These are phyloP conservation scores for Morelia viridis DNA, from an alignment of 2,797 vertebrate genomes.

Conservation along the genomic window DNA sequence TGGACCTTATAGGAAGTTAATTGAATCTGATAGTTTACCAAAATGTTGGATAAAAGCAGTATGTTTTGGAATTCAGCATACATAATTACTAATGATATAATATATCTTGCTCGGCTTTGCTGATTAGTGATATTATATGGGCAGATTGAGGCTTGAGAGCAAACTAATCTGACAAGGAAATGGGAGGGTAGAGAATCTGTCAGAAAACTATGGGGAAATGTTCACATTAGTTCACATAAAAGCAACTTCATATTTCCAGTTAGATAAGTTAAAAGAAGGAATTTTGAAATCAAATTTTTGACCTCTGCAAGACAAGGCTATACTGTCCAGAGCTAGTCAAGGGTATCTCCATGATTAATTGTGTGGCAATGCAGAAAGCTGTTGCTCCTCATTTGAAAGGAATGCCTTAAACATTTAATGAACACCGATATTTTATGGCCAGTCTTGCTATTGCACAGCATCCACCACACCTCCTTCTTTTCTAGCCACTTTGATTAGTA, in stretches of 20 bases:
- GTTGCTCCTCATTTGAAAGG: slow-evolving; percentile 37
- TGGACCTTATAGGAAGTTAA: background rate
- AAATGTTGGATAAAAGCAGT: background rate
- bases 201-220: slow-evolving; percentile 33
- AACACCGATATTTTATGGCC: background rate
- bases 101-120: background rate
- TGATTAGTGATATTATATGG: background rate
- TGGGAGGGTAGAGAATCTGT: background rate
- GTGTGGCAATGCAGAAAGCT: slow-evolving; percentile 46
- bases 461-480: background rate
- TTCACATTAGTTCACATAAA: slow-evolving; percentile 20
- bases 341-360: slow-evolving; percentile 53
- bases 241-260: slow-evolving; percentile 49
- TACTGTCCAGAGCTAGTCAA: slow-evolving; percentile 56
- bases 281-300: slow-evolving; percentile 52
- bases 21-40: background rate
- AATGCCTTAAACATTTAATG: slow-evolving; percentile 22
- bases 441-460: background rate
- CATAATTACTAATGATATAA: background rate
- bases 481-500: background rate
- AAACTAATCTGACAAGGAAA: background rate
- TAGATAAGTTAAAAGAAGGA: slow-evolving; percentile 47
- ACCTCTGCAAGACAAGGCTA: slow-evolving; percentile 25
- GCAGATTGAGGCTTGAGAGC: background rate
- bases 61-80: background rate